Evolutionary conservation across 2,888 invertebrate genomes (phyloP).

Genomic region (Drosophila siamana): DNA sequence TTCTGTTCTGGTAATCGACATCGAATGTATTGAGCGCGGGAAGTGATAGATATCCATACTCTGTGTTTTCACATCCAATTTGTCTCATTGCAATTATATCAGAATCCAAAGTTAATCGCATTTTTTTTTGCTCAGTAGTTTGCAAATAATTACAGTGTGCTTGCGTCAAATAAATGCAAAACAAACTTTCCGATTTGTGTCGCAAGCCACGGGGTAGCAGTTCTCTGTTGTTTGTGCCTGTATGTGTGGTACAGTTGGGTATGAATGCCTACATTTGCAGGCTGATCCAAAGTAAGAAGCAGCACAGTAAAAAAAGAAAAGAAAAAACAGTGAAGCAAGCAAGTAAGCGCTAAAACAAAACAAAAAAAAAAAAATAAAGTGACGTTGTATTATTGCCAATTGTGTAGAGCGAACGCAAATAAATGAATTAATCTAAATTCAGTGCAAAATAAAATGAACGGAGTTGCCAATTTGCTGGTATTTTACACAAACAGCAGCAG

Average conservation of each 20-base stretch:
- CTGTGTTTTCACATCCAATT: conserved; percentile 41
- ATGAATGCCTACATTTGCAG: conserved; percentile 72
- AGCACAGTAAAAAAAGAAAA: neutral
- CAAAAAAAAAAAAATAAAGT: conserved; percentile 31
- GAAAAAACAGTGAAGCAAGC: conserved; percentile 16
- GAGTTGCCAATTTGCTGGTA: conserved; percentile 61
- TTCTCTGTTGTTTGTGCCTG: conserved; percentile 56
- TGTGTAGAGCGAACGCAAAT: conserved; percentile 5
- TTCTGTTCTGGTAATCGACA: conserved; percentile 49
- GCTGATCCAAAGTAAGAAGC: conserved; percentile 56
- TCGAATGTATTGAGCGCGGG: conserved; percentile 69
- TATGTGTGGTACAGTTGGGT: conserved; percentile 77
- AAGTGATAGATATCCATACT: conserved; percentile 50
- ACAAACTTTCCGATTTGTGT: conserved; percentile 30
- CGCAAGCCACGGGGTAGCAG: conserved; percentile 65
- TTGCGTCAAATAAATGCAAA: conserved; percentile 3
- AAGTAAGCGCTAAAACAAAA: conserved; percentile 7
- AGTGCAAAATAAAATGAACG: conserved; percentile 41
- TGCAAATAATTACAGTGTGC: neutral
- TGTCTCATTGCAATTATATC: conserved; percentile 35
- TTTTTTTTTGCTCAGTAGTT: conserved; percentile 17
- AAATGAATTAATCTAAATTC: conserved; percentile 20
- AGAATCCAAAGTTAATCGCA: conserved; percentile 36
- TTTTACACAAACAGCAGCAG: conserved; percentile 39
- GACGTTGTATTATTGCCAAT: conserved; percentile 24